Conservation (phyloP, 1,140 invertebrate genomes). For the Zaprionus taronus region DNA sequence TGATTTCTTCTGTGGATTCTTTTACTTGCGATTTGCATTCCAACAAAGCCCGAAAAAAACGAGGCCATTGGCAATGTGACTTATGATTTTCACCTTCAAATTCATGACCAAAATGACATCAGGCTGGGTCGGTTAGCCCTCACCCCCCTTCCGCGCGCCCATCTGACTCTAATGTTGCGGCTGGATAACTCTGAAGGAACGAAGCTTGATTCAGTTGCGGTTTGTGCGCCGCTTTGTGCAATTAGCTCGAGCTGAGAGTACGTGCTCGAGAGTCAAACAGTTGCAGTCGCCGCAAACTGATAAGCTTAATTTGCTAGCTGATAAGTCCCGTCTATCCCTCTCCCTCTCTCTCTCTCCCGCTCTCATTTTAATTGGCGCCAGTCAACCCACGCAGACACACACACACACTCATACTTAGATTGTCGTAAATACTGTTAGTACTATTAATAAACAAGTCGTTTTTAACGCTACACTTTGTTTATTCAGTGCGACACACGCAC, state of each 20-base stretch:
- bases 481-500: constrained; percentile 47
- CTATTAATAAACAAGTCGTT: constrained; percentile 47
- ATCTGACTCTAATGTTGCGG: background rate
- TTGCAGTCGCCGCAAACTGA: constrained; percentile 10
- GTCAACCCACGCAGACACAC: constrained; percentile 14
- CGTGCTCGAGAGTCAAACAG: constrained; percentile 15
- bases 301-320: constrained; percentile 17
- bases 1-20: constrained; percentile 17
- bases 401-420: background rate
- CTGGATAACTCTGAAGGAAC: background rate
- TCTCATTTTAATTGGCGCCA: constrained; percentile 33
- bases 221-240: constrained; percentile 20
- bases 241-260: constrained; percentile 19
- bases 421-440: constrained; percentile 25
- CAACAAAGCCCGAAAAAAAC: constrained; percentile 15
- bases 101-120: constrained; percentile 36
- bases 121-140: background rate
- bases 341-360: background rate
- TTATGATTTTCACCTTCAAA: constrained; percentile 48
- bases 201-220: constrained; percentile 17
- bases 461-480: constrained; percentile 31
- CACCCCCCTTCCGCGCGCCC: background rate
- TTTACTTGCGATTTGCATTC: constrained; percentile 37
- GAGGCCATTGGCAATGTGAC: constrained; percentile 39
- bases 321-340: constrained; percentile 18